Evolutionary conservation across 2,888 invertebrate species (phyloP), one percentile per base, ranked within the genome.

Genomic region (Pristionchus entomophagus): DNA sequence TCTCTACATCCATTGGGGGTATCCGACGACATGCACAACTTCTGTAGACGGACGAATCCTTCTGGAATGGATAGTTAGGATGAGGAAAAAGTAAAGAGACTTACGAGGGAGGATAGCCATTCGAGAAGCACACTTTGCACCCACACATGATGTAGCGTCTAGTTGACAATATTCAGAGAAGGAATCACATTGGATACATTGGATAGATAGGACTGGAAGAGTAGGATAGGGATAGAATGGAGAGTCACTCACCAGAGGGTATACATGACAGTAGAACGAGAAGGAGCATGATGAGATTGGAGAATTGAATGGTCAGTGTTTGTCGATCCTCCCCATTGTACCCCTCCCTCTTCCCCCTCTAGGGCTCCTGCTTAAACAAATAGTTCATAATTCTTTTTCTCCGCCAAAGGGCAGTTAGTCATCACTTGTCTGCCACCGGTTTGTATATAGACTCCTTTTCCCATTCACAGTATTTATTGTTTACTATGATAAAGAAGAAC

Each of bases 91-190:
- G 6, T 8, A 77, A n/a, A 26, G 35, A n/a, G 19, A 5, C 59
- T n/a, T 45, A 83, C 83, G 83, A 3, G 83, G 83, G 12, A 83
- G 62, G 51, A 83, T 59, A 8, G 83, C 62, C 4, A 62, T 83
- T 22, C 83, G 83, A 62, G 83, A 62, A 17, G 83, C 83, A 41
- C 83, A 83, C 22, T 59, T 62, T 19, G 59, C 59, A 8, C 83
- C 83, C 8, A 83, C 62, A 83, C 83, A 83, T n/a, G 62, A n/a
- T 12, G 56, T 29, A 5, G 5, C 83, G 41, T 83, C 83, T 26
- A 83, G 38, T 59, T 59, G 62, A 83, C 83, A 83, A 41, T 83
- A 83, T 14, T 59, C 83, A 17, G 83, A 83, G 83, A 83, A 83
- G 35, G 83, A 59, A 62, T 83, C 83, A 45, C 83, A 83, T 62